Evolutionary conservation across 2,113 vertebrate genomes (phyloP), one percentile per base, ranked within the genome.

Genomic region (Fregata magnificens): DNA sequence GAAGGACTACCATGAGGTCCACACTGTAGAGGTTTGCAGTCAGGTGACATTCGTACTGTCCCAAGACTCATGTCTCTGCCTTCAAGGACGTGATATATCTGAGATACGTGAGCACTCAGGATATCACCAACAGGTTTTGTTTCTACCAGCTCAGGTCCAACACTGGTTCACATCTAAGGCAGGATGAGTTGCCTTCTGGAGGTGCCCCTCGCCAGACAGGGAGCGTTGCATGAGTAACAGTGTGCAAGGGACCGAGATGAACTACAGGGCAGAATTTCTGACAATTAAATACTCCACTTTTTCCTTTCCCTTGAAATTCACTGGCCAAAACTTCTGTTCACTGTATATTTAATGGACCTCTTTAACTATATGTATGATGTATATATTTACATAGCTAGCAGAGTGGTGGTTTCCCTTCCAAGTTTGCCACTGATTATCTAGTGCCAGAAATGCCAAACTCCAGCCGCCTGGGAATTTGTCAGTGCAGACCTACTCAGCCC

Each of bases 401-500:
- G 85, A 94, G 90, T 34, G 79, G 28, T 53, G 32, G 36, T 86
- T 96, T 95, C 82, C 79, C 82, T 96, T 96, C 88, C 88, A 93
- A 81, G 56, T 85, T 76, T 85, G 78, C 77, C 89, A 56, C 67
- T 66, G 80, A 36, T 87, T 82, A 36, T 76, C 70, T 67, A 20
- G 47, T 79, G 74, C 71, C 85, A 96, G 67, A 80, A 90, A 87
- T 40, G 58, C 67, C 88, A 70, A 85, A 92, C 16, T 92, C 71
- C 49, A 92, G 38, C 72, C 25, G 0, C 77, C 10, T 32, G 87
- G 79, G 88, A 92, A 86, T 73, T 88, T 91, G 28, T 83, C 71
- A 55, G 45, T 25, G 36, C 49, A 82, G 76, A 79, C 25, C 8
- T 84, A 16, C 55, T 81, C 63, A 63, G 56, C 59, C 42, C 80